phyloP scores from a whole-genome alignment of 2,113 vertebrate species.

The Pluvianellus socialis region DNA sequence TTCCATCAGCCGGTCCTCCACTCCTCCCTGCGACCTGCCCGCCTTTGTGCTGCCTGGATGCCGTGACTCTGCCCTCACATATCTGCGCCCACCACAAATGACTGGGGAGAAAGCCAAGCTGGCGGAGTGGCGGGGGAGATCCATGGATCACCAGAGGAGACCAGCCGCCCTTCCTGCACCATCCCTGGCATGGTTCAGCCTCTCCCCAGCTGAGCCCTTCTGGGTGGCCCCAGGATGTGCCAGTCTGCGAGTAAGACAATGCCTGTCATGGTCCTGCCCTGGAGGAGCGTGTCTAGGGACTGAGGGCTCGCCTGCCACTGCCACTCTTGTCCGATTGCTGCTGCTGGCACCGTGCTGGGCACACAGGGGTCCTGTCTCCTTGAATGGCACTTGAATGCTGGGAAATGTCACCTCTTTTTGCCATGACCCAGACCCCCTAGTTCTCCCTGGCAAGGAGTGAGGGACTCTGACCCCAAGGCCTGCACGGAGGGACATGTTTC shows the following conservation, averaged over 20 bases:
- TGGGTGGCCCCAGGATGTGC: constrained; percentile 23
- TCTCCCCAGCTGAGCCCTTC: neutral
- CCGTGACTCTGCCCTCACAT: neutral
- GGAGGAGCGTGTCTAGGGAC: neutral
- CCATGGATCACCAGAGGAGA: neutral
- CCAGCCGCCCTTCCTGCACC: neutral
- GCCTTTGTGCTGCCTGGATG: neutral
- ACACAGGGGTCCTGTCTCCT: neutral
- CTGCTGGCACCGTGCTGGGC: neutral
- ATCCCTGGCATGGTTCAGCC: neutral
- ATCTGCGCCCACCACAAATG: neutral
- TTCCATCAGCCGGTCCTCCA: neutral
- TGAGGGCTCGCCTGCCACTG: neutral
- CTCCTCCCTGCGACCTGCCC: neutral
- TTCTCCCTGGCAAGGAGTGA: neutral
- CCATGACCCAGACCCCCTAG: neutral
- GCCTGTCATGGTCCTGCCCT: neutral
- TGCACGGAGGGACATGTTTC: neutral
- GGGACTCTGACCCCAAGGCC: neutral
- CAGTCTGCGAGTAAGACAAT: neutral
- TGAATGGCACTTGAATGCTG: constrained; percentile 41
- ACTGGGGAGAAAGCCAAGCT: neutral
- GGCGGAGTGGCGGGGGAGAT: neutral
- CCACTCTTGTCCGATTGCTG: neutral
- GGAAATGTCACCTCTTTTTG: neutral